These are phyloP conservation scores for Apodemia duryi DNA, from an alignment of 2,888 invertebrate genomes.

Conservation along the genomic window DNA sequence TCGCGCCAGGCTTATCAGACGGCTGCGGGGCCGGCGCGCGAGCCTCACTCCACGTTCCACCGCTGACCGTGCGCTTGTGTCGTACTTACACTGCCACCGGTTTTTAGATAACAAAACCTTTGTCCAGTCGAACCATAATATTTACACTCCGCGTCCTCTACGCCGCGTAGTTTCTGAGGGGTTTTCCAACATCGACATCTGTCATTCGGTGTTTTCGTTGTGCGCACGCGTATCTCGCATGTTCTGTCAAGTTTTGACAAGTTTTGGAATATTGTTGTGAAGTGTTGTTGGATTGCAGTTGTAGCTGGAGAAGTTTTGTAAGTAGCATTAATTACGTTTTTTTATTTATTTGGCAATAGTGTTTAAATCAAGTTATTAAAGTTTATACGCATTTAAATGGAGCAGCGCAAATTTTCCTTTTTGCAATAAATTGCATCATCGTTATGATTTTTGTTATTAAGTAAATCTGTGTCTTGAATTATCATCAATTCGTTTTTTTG, in stretches of 20 bases:
- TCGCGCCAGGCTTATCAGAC: slow-evolving; percentile 78
- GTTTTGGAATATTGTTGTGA: slow-evolving; percentile 52
- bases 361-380: not conserved
- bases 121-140: slow-evolving; percentile 76
- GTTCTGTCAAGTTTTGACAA: slow-evolving; percentile 68
- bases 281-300: slow-evolving; percentile 65
- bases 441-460: not conserved
- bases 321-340: slow-evolving; percentile 36
- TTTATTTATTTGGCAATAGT: not conserved
- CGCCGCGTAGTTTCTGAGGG: slow-evolving; percentile 67
- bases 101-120: slow-evolving; percentile 77
- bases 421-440: slow-evolving; percentile 32
- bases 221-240: slow-evolving; percentile 65
- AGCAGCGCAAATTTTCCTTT: slow-evolving; percentile 26
- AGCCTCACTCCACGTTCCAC: slow-evolving; percentile 68
- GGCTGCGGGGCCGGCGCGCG: slow-evolving; percentile 75
- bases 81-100: slow-evolving; percentile 60
- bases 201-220: slow-evolving; percentile 67
- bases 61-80: slow-evolving; percentile 68
- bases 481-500: not conserved
- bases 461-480: not conserved
- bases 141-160: slow-evolving; percentile 64
- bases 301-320: slow-evolving; percentile 49
- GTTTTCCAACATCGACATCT: slow-evolving; percentile 72
- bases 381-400: not conserved